Conservation (phyloP, 2,888 invertebrate species). For the Rambutsinella grinnellia region DNA sequence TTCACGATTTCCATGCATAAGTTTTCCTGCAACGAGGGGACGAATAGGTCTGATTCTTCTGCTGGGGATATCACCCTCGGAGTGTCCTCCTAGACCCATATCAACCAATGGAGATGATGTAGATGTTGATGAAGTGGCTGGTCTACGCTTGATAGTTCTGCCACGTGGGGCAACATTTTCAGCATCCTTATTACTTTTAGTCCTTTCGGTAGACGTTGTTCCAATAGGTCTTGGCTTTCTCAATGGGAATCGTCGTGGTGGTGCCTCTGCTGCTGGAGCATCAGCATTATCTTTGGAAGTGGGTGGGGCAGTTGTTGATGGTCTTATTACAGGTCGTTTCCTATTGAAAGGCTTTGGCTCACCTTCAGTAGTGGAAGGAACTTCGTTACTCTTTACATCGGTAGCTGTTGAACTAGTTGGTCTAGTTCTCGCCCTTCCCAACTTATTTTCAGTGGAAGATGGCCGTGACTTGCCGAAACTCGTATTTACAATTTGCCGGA, state of each 20-base stretch:
- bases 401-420: constrained; percentile 12
- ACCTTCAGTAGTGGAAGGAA: constrained; percentile 30
- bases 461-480: constrained; percentile 45
- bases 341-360: constrained; percentile 20
- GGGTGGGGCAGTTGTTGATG: constrained; percentile 11
- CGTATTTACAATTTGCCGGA: constrained; percentile 37
- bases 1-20: too few relatives aligned
- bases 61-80: too few relatives aligned
- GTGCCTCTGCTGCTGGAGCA: background rate
- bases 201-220: background rate
- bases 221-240: constrained; percentile 16
- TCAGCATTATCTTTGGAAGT: background rate
- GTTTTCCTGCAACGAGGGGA: too few relatives aligned
- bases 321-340: constrained; percentile 13
- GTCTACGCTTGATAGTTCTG: background rate
- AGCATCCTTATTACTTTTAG: background rate
- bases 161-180: background rate
- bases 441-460: background rate
- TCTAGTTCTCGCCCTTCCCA: constrained; percentile 38
- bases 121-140: background rate
- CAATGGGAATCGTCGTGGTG: constrained; percentile 13
- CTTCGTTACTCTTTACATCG: constrained; percentile 21
- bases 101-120: background rate
- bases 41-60: too few relatives aligned
- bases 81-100: too few relatives aligned